These are phyloP conservation scores for Psylliodes chrysocephalus DNA, from an alignment of 2,888 invertebrate species.

Conservation along the genomic window DNA sequence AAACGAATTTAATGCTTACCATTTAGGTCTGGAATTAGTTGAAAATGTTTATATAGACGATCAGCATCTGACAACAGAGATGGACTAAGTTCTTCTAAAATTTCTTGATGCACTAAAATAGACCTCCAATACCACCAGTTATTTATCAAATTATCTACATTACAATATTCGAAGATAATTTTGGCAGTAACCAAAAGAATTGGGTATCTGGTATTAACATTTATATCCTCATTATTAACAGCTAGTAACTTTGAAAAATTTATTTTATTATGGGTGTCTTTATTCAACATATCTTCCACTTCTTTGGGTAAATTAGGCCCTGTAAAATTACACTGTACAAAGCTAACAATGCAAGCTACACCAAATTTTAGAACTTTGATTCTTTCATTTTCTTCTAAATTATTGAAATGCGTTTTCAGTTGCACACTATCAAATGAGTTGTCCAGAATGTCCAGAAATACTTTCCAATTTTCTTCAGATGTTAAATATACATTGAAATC, in stretches of 20 bases:
- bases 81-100: constrained; percentile 80
- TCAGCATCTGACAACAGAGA: constrained; percentile 72
- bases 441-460: constrained; percentile 46
- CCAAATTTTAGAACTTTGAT: constrained; percentile 67
- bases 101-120: constrained; percentile 78
- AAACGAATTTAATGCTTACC: constrained; percentile 56
- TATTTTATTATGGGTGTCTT: constrained; percentile 63
- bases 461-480: constrained; percentile 49
- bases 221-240: constrained; percentile 75
- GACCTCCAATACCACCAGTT: constrained; percentile 82
- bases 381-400: constrained; percentile 61
- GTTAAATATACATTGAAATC: constrained; percentile 27
- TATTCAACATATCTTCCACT: constrained; percentile 63
- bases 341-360: constrained; percentile 74
- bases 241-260: constrained; percentile 65
- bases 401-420: constrained; percentile 46
- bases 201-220: constrained; percentile 71
- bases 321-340: constrained; percentile 85
- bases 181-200: constrained; percentile 64
- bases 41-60: constrained; percentile 58
- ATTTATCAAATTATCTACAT: constrained; percentile 59
- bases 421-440: constrained; percentile 44
- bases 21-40: constrained; percentile 52
- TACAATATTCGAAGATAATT: constrained; percentile 61
- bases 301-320: constrained; percentile 71